These are phyloP conservation scores for Caenorhabditis parvicauda DNA, from an alignment of 2,888 invertebrate species.

Conservation along the genomic window DNA sequence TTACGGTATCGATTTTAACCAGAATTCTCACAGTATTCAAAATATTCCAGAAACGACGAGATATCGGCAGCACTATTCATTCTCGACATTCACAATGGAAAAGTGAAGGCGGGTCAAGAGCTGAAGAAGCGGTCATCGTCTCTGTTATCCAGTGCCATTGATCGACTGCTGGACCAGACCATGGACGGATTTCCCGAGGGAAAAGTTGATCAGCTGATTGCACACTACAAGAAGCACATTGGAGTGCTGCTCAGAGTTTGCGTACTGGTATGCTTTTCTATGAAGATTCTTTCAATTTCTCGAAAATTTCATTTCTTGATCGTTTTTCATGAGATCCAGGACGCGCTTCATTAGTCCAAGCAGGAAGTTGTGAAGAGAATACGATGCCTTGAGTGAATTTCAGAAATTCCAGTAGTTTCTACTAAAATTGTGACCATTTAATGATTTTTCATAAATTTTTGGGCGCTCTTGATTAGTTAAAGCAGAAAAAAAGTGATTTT, in stretches of 20 bases:
- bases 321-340: no score
- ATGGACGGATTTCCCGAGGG: constrained; percentile 38
- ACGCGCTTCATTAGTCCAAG: no score
- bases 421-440: no score
- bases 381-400: no score
- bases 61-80: constrained; percentile 36
- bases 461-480: no score
- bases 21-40: background rate
- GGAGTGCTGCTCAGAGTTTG: constrained; percentile 41
- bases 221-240: constrained; percentile 51
- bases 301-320: constrained; percentile 14
- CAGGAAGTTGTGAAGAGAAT: no score
- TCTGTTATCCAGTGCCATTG: constrained; percentile 15
- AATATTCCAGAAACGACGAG: constrained; percentile 19
- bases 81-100: constrained; percentile 30
- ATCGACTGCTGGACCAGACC: constrained; percentile 41
- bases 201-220: constrained; percentile 35
- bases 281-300: no score
- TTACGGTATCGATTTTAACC: no score
- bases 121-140: constrained; percentile 12
- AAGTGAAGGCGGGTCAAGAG: constrained; percentile 11
- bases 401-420: no score
- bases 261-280: no score
- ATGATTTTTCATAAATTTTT: no score
- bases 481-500: no score